These are phyloP conservation scores for Urophycis tenuis DNA, from an alignment of 2,797 vertebrate species.

Conservation along the genomic window DNA sequence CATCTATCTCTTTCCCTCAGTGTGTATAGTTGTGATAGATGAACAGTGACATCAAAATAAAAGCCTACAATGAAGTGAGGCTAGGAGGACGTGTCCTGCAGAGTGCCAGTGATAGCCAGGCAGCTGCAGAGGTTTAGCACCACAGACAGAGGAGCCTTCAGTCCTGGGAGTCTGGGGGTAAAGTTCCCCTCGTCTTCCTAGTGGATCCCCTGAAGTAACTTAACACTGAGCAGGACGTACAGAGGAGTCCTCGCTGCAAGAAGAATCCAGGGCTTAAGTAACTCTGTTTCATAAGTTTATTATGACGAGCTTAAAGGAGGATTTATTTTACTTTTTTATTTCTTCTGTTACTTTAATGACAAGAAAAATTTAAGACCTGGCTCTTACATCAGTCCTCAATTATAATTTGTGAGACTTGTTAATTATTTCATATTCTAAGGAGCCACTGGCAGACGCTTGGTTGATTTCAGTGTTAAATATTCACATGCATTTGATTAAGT, in stretches of 20 bases:
- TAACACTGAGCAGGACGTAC: conserved; percentile 23
- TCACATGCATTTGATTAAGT: no score
- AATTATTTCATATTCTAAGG: no score
- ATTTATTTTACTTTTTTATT: no score
- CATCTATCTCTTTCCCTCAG: not conserved
- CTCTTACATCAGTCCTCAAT: not conserved
- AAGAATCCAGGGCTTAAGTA: no score
- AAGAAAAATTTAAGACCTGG: not conserved
- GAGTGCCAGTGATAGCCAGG: not conserved
- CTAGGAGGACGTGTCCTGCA: no score
- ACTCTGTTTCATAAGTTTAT: no score
- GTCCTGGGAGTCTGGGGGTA: conserved; percentile 33
- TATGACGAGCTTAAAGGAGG: no score
- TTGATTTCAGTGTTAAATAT: no score
- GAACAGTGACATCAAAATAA: not conserved
- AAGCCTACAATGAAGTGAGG: no score
- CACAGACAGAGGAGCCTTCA: conserved; percentile 26
- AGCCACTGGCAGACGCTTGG: no score
- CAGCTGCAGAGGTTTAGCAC: not conserved
- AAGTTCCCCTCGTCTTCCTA: conserved; percentile 17
- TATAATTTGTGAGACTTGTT: no score
- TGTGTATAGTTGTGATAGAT: not conserved
- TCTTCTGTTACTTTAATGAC: not conserved
- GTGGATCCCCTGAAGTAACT: conserved; percentile 37
- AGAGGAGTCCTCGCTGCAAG: conserved; percentile 40